Evolutionary conservation across 2,113 vertebrate genomes (phyloP), one percentile per base, ranked within the genome.

Genomic region (Datnioides undecimradiatus): DNA sequence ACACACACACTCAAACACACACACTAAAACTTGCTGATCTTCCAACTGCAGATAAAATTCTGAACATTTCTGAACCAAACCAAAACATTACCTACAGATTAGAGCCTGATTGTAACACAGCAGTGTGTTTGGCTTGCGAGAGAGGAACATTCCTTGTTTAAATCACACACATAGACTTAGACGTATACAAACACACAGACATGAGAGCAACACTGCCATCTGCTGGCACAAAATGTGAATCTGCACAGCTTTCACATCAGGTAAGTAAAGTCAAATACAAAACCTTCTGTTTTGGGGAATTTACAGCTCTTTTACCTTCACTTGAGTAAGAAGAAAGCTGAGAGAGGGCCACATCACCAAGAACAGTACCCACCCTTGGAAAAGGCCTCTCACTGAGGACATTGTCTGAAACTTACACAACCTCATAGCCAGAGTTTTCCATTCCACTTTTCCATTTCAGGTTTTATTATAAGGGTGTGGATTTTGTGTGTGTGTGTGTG

Each of bases 61-160:
- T 7, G 75, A 90, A 91, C 85, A 88, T 92, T 86, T 88, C 27
- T 88, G 49, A 83, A 71, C 13, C 52, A 74, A 87, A 87, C 69
- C 72, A 84, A 90, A 91, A 89, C 85, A 90, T 72, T 31, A 82
- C 59, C 67, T 79, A 74, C 48, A 84, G 66, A 87, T 88, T 87
- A 88, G 51, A 75, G 13, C 54, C 76, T n/a, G 27, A 65, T 8
- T 33, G 5, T 52, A 83, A 59, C 45, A 75, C 40, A 79, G 21
- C 55, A 65, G 74, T 14, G 25, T 0, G 70, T 80, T 75, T 72
- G 41, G 17, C 52, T n/a, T 51, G 59, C 21, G 64, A 65, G 27
- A 63, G 17, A 66, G 43, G 19, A 73, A 62, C 70, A 82, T 85
- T 86, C 79, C 49, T 62, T n/a, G n/a, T 77, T 64, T n/a, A n/a